Evolutionary conservation across 2,797 vertebrate genomes (phyloP).

Genomic region (Clarias fuscus): DNA sequence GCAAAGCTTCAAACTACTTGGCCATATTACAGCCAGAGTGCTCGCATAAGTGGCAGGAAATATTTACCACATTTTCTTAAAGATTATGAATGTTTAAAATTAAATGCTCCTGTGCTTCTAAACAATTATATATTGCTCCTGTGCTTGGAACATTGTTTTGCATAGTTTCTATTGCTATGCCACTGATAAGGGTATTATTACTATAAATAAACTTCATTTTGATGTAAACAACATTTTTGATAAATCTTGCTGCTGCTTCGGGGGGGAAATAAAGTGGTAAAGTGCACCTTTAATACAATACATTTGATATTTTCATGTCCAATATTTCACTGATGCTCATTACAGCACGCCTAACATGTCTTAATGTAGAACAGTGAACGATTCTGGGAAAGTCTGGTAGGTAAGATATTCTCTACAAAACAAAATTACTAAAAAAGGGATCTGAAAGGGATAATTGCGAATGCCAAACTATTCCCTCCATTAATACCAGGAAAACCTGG

Average conservation of each 20-base stretch:
- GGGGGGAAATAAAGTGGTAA: background rate
- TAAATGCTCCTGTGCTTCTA: background rate
- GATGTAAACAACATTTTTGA: background rate
- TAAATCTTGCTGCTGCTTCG: background rate
- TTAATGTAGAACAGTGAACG: background rate
- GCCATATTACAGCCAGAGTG: background rate
- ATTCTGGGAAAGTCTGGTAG: background rate
- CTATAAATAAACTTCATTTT: background rate
- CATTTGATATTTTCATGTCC: too few species aligned
- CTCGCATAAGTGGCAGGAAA: too few species aligned
- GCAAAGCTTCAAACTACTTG: background rate
- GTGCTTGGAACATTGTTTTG: background rate
- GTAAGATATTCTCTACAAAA: background rate
- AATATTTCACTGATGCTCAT: background rate
- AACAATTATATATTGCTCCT: background rate
- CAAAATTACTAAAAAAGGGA: background rate
- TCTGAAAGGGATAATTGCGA: background rate
- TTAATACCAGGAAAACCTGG: background rate
- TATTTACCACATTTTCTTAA: background rate
- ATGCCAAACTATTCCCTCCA: background rate
- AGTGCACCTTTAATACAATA: background rate
- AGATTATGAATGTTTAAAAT: background rate
- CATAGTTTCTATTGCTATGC: background rate
- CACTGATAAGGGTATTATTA: background rate
- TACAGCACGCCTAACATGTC: background rate